phyloP scores from a whole-genome alignment of 1,140 invertebrate genomes.

The Drosophila prosaltans region DNA sequence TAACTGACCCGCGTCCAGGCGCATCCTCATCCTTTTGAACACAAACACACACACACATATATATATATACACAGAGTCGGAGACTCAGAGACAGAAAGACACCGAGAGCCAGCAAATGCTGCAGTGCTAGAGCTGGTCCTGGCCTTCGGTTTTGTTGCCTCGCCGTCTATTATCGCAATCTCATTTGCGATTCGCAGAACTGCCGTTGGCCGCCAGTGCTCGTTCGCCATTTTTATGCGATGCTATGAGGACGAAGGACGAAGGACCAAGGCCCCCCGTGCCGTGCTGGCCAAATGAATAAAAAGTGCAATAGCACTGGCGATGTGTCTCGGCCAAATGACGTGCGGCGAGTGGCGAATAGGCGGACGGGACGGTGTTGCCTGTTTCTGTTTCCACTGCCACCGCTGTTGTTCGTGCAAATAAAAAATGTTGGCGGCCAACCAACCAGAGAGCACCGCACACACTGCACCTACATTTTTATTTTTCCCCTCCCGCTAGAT shows the following conservation, averaged over 20 bases:
- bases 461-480: constrained; percentile 23
- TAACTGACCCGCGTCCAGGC: constrained; percentile 33
- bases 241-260: constrained; percentile 16
- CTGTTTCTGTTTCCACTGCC: constrained; percentile 18
- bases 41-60: constrained; percentile 17
- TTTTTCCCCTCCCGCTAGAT: neutral
- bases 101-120: constrained; percentile 8
- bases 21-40: constrained; percentile 17
- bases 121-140: constrained; percentile 13
- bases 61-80: neutral
- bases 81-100: constrained; percentile 1
- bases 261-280: constrained; percentile 22
- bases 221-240: constrained; percentile 44
- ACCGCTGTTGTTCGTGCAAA: constrained; percentile 40
- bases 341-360: constrained; percentile 48
- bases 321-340: constrained; percentile 39
- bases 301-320: constrained; percentile 52
- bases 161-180: constrained; percentile 51
- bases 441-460: constrained; percentile 62
- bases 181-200: constrained; percentile 60
- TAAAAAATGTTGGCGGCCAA: constrained; percentile 50
- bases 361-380: constrained; percentile 39
- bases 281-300: constrained; percentile 36
- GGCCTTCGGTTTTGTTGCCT: constrained; percentile 13
- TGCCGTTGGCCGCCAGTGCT: constrained; percentile 46